phyloP scores from a whole-genome alignment of 53 echinoderm and acorn worm genomes.

The Luidia sarsii region DNA sequence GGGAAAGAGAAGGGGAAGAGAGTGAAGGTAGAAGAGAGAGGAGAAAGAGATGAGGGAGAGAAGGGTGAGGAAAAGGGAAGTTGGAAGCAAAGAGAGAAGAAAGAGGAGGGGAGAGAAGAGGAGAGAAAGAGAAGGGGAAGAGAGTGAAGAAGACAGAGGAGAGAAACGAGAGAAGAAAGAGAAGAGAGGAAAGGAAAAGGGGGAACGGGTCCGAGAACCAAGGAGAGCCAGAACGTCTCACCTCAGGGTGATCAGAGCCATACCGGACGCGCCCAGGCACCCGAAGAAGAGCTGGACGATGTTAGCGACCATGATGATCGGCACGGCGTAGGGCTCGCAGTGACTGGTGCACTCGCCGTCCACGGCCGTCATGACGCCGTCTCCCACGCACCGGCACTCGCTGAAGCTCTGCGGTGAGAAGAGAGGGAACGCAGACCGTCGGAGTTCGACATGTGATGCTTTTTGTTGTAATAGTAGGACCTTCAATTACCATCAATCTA shows the following conservation, averaged over 20 bases:
- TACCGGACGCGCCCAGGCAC: constrained; percentile 20
- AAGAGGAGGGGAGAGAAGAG: no score
- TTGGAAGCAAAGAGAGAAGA: no score
- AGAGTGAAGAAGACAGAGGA: no score
- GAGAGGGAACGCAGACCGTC: background rate
- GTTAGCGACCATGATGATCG: background rate
- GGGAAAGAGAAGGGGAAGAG: no score
- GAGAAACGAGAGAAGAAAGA: no score
- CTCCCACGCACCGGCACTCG: background rate
- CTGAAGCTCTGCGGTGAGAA: constrained; percentile 5
- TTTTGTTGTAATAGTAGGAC: background rate
- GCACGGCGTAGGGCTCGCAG: background rate
- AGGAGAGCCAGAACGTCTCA: no score
- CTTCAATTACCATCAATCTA: background rate
- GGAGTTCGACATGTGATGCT: background rate
- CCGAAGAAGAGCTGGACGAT: constrained; percentile 17
- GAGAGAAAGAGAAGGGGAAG: no score
- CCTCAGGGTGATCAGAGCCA: constrained; percentile 37
- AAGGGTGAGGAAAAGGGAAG: no score
- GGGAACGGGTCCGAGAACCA: no score
- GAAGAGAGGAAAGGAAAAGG: no score
- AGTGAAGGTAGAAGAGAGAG: no score
- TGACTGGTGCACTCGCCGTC: background rate
- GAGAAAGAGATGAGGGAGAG: no score
- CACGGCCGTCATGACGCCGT: background rate